Base-by-base conservation (phyloP, 2,797 vertebrate genomes). In the Hozukius guyotensis region DNA sequence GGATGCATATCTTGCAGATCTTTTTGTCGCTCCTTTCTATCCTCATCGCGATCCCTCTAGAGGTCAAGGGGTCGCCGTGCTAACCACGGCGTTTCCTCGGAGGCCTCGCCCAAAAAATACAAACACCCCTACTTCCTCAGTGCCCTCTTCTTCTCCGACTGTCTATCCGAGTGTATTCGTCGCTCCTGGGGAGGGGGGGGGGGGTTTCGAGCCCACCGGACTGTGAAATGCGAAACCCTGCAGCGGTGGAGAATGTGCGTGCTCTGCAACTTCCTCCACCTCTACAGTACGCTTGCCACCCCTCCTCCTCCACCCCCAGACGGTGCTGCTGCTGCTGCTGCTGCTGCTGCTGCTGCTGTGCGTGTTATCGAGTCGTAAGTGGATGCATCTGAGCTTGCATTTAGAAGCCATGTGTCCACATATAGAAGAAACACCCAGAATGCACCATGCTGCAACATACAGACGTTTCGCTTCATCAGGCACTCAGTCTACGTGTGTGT, bases 201-300 rank as follows among this genome's bases (percentile, higher is more conserved):
- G 9, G 61, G 77, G 29, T 8, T 88, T 87, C 38, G 36, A 88
- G 87, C 77, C 87, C 85, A 82, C 75, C 68, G 79, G 89, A 90
- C 89, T 92, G 90, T 93, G 93, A 94, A 95, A 94, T 93, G 88
- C 53, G 83, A 94, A 94, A 93, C 93, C 92, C 80, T 88, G 89
- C 91, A 75, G 90, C 75, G 53, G 80, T 46, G 66, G 75, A 85
- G 85, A 93, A 92, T 91, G 89, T 93, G 94, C 92, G 22, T 81
- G 87, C 89, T 91, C 80, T 8, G 93, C 94, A 94, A 89, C 85
- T 90, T 91, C 89, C 78, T 76, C 73, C 71, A 84, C 77, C 78
- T 85, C 89, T 32, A 75, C 42, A 49, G 42, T 49, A 49, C 36
- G 24, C 61, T 74, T 60, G 14, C 63, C 34, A 60, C 62, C 55